Evolutionary conservation across 1,140 invertebrate genomes (phyloP), one percentile per base, ranked within the genome.

Genomic region (Conus ventricosus): DNA sequence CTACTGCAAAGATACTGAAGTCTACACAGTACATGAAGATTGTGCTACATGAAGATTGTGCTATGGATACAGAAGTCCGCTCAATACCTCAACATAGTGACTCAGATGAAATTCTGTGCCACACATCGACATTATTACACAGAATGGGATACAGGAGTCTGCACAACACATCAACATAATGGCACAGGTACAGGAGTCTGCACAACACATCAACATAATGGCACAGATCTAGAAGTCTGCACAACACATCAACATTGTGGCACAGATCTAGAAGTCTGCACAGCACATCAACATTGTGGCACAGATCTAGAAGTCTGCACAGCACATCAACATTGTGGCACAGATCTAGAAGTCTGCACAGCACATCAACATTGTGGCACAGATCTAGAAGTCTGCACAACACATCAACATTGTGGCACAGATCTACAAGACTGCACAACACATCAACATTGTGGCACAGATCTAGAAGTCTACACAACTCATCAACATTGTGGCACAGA

Each of bases 191-290:
- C 60, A 63, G 17, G 17, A 63, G 10, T 20, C 60, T 63, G 60
- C 11, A 86, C 25, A 60, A 25, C n/a, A 91, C 88, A 90, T 91
- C 39, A 92, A 85, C 83, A 93, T 88, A n/a, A 92, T 90, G 71
- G 88, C 85, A 90, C 94, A 94, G 54, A 92, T 90, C 87, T 92
- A 91, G 82, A 92, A 94, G 91, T 93, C 93, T 93, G 63, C 83
- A 85, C 60, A 85, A 27, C 17, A 63, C 60, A 63, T 39, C 39
- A 39, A 39, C 39, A 39, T 39, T 39, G 0, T 1, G 39, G 3
- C 3, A 39, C 39, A 39, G 0, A 39, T 39, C 0, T 3, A 39
- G 39, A 39, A 39, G 23, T 71, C 67, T 71, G 67, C 20, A 71
- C 67, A 11, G 4, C 17, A 63, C 60, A 39, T 39, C 39, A 39